Percentiles rank a stretch among this genome's conserved stretches.
Evolutionary conservation across 2,113 vertebrate species (phyloP).

Genomic region (Ceratotherium simum): DNA sequence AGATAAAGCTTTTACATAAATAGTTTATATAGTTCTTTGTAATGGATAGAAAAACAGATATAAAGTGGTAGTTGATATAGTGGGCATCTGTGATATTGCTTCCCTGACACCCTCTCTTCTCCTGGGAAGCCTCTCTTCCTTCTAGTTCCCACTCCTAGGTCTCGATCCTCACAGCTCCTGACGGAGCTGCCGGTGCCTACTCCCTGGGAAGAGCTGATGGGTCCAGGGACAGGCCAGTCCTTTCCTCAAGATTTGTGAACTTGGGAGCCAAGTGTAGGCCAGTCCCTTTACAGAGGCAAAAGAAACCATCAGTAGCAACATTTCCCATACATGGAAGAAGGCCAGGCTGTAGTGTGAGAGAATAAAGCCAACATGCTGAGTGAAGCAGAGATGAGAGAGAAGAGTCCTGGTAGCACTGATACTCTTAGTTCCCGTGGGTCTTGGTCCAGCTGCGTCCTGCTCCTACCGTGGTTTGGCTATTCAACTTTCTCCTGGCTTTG

Average conservation of each 20-base stretch:
- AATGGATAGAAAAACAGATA: neutral
- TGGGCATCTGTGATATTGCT: neutral
- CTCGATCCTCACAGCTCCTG: neutral
- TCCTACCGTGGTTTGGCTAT: conserved; percentile 9
- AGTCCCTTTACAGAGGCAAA: neutral
- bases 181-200: neutral
- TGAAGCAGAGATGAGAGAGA: neutral
- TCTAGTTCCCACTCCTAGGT: neutral
- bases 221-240: neutral
- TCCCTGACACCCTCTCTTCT: neutral
- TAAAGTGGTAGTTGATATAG: neutral
- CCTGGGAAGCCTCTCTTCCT: neutral
- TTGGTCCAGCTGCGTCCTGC: neutral
- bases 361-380: neutral
- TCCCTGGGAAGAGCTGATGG: neutral
- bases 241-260: conserved; percentile 23
- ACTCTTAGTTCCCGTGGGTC: neutral
- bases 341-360: neutral
- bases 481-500: conserved; percentile 16
- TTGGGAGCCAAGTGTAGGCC: neutral
- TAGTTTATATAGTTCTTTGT: neutral
- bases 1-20: neutral
- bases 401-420: neutral
- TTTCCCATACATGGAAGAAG: neutral
- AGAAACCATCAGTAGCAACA: neutral